A percentile compares a stretch with the other conserved stretches of the same genome.
Conservation (phyloP, 2,888 invertebrate genomes). For the Apeira syringaria region DNA sequence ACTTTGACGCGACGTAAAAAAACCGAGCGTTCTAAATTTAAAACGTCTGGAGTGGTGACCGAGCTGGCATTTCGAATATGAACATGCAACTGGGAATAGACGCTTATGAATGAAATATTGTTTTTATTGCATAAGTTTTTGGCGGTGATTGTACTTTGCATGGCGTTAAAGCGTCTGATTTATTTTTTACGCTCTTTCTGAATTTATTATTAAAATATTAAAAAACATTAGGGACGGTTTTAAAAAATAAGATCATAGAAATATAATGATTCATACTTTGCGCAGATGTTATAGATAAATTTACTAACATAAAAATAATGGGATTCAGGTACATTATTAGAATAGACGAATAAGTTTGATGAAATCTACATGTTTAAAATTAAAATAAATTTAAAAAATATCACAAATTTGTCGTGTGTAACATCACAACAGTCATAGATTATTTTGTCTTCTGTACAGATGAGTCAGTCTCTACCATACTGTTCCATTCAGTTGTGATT, state of each 20-base stretch:
- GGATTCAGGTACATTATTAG: too few relatives aligned
- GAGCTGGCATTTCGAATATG: conserved; percentile 43
- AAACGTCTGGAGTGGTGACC: conserved; percentile 51
- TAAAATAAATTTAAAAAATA: too few relatives aligned
- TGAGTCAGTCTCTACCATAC: conserved; percentile 15
- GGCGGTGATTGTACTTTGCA: conserved; percentile 24
- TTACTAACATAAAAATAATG: too few relatives aligned
- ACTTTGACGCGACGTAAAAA: conserved; percentile 60
- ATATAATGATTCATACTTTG: background rate
- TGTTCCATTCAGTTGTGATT: conserved; percentile 12
- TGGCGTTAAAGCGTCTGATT: conserved; percentile 18
- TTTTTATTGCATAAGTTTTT: conserved; percentile 42
- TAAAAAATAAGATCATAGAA: too few relatives aligned
- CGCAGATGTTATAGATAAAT: too few relatives aligned
- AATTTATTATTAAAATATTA: background rate
- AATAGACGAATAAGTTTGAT: too few relatives aligned
- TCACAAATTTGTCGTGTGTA: background rate
- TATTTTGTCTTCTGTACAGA: conserved; percentile 10
- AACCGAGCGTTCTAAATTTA: conserved; percentile 58
- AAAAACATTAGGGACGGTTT: background rate
- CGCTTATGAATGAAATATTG: conserved; percentile 56
- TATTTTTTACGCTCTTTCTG: conserved; percentile 5
- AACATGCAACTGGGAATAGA: conserved; percentile 46
- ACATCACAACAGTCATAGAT: conserved; percentile 18
- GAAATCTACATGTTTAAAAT: too few relatives aligned